A percentile compares a stretch with the other conserved stretches of the same genome.
phyloP scores from a whole-genome alignment of 1,140 invertebrate genomes.

The Bradynema listronoti region DNA sequence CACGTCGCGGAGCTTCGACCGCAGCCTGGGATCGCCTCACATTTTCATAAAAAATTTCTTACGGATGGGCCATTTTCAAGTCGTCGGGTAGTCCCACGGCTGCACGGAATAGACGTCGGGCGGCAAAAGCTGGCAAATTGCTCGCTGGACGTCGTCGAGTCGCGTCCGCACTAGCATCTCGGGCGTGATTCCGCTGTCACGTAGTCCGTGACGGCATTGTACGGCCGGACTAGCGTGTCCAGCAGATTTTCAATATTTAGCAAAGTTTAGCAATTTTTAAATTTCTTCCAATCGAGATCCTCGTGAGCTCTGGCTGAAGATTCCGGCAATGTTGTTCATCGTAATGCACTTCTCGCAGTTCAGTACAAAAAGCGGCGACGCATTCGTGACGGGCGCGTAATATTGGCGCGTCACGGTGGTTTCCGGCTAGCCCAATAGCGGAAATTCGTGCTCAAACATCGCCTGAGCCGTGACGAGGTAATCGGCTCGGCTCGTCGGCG shows the following conservation, averaged over 20 bases:
- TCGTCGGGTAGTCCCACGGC: conserved; percentile 29
- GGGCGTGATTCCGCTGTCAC: conserved; percentile 30
- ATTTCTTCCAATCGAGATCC: conserved; percentile 26
- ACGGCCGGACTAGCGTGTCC: conserved; percentile 23
- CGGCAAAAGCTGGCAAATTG: conserved; percentile 14
- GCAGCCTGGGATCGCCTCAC: conserved; percentile 16
- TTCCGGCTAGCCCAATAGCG: too few species aligned
- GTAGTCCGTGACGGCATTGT: conserved; percentile 28
- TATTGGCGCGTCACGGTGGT: too few species aligned
- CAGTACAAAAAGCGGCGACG: conserved; percentile 25
- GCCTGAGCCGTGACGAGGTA: too few species aligned
- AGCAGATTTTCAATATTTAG: conserved; percentile 18
- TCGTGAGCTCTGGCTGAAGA: too few species aligned
- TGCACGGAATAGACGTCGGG: conserved; percentile 25
- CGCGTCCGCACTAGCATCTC: conserved; percentile 18
- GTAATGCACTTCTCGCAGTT: conserved; percentile 33
- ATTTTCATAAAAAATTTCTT: conserved; percentile 13
- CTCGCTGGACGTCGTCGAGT: conserved; percentile 19
- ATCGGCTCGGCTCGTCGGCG: too few species aligned
- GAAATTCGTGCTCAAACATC: too few species aligned
- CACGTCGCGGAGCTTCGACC: too few species aligned
- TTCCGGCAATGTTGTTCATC: conserved; percentile 1
- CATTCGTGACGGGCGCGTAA: conserved; percentile 11
- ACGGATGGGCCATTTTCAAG: conserved; percentile 28
- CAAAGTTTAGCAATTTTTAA: too few species aligned